Percentiles rank a stretch among this genome's conserved stretches.
Conservation (phyloP, 2,888 invertebrate genomes). For the Chrysotoxum bicinctum region DNA sequence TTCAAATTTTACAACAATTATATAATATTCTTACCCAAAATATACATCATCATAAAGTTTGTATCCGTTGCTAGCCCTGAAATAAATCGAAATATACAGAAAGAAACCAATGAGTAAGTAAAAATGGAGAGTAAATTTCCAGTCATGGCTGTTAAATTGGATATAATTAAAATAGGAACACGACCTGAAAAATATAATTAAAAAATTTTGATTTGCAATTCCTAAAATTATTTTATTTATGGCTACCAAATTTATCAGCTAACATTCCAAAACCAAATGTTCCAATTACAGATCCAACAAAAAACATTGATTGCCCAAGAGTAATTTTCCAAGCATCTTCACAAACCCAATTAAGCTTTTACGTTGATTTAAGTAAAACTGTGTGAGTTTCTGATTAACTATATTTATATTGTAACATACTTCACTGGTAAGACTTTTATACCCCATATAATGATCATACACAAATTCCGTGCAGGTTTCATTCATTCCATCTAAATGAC, state of each 20-base stretch:
- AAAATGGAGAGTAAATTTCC: conserved; percentile 83
- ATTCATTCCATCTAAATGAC: background rate
- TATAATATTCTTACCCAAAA: conserved; percentile 82
- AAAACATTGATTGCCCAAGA: conserved; percentile 85
- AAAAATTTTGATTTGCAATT: background rate
- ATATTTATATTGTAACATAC: conserved; percentile 77
- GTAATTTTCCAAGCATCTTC: conserved; percentile 84
- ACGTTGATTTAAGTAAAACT: background rate
- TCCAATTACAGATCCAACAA: conserved; percentile 84
- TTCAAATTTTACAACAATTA: too few species aligned
- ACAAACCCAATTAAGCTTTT: conserved; percentile 83
- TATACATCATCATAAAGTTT: conserved; percentile 86
- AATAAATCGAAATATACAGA: conserved; percentile 83
- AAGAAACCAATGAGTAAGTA: conserved; percentile 81
- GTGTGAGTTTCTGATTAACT: background rate
- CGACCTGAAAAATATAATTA: conserved; percentile 78
- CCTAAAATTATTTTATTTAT: background rate
- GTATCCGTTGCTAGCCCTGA: conserved; percentile 85
- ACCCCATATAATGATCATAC: conserved; percentile 83
- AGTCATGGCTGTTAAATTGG: conserved; percentile 83
- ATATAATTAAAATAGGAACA: conserved; percentile 83
- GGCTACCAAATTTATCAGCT: conserved; percentile 82
- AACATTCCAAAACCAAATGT: conserved; percentile 83
- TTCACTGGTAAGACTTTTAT: conserved; percentile 84
- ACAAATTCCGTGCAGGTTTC: conserved; percentile 82